Conservation (phyloP, 2,888 invertebrate genomes). For the Eutolmus rufibarbis region DNA sequence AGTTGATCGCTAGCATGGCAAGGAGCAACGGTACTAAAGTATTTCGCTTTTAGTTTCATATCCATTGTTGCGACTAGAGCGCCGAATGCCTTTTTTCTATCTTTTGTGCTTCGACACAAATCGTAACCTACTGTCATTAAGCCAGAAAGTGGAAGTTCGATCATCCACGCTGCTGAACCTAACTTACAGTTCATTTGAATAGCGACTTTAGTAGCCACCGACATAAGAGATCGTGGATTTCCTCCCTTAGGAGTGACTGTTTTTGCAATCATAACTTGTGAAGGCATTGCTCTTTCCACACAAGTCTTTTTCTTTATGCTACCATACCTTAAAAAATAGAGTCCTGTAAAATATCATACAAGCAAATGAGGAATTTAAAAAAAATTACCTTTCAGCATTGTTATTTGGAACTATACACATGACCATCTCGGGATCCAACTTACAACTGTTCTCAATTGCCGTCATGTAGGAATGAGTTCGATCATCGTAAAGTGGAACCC, state of each 20-base stretch:
- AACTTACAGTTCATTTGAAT: slow-evolving; percentile 94
- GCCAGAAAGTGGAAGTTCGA: slow-evolving; percentile 71
- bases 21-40: slow-evolving; percentile 76
- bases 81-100: slow-evolving; percentile 72
- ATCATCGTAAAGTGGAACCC: slow-evolving; percentile 66
- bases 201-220: slow-evolving; percentile 90
- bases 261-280: slow-evolving; percentile 65
- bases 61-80: slow-evolving; percentile 81
- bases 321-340: slow-evolving; percentile 67
- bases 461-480: slow-evolving; percentile 69
- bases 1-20: slow-evolving; percentile 80
- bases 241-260: slow-evolving; percentile 55
- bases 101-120: slow-evolving; percentile 81
- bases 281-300: slow-evolving; percentile 75
- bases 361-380: background rate
- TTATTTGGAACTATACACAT: slow-evolving; percentile 75
- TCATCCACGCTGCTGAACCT: slow-evolving; percentile 89
- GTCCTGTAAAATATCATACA: background rate
- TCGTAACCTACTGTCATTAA: slow-evolving; percentile 90
- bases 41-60: slow-evolving; percentile 68
- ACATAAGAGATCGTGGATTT: slow-evolving; percentile 67
- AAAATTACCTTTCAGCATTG: slow-evolving; percentile 69
- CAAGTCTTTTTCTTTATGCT: slow-evolving; percentile 88
- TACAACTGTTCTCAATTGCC: slow-evolving; percentile 67
- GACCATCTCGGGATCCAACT: slow-evolving; percentile 70